Conservation (phyloP, 92 coral and sea anemone genomes). For the Meandrina meandrites region DNA sequence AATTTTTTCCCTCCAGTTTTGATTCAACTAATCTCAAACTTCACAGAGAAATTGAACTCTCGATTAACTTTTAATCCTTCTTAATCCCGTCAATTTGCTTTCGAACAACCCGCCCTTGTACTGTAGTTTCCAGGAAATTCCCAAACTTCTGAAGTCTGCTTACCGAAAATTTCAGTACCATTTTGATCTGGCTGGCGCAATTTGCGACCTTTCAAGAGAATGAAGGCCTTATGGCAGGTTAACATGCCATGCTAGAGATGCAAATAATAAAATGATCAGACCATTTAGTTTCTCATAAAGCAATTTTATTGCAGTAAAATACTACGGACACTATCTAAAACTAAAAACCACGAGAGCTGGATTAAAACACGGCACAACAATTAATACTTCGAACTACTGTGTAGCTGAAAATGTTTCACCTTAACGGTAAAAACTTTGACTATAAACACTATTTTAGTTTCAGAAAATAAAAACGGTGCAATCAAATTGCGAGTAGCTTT, state of each 20-base stretch:
- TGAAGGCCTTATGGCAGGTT: background rate
- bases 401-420: background rate
- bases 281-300: background rate
- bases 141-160: too few species aligned
- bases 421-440: background rate
- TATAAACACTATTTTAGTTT: background rate
- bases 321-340: background rate
- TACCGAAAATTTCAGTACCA: too few species aligned
- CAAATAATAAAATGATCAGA: background rate
- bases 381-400: background rate
- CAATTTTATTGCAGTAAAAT: slow-evolving; percentile 20
- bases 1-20: too few species aligned
- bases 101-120: too few species aligned
- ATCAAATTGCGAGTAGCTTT: background rate
- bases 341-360: background rate
- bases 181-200: too few species aligned
- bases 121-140: background rate
- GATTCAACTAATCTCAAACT: too few species aligned
- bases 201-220: background rate
- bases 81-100: too few species aligned
- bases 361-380: background rate
- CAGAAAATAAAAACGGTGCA: background rate
- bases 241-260: background rate
- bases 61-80: too few species aligned
- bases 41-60: too few species aligned